Conservation (phyloP, 2,888 invertebrate species). For the Pycnomerus fuliginosus region DNA sequence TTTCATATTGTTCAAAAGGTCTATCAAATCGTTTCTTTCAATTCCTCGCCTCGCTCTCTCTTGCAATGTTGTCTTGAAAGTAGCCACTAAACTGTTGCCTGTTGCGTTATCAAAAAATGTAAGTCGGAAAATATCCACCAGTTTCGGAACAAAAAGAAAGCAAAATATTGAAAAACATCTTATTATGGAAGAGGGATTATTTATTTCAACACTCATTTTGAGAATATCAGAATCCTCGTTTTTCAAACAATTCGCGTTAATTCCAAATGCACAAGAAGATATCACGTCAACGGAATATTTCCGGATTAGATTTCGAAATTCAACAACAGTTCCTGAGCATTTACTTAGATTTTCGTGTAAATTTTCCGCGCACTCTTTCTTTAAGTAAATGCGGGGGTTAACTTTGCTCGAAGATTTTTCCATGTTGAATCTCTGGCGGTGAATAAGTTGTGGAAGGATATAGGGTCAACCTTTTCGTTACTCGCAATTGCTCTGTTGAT, state of each 20-base stretch:
- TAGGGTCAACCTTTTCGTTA: conserved; percentile 49
- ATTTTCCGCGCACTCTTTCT: conserved; percentile 48
- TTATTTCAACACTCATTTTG: conserved; percentile 38
- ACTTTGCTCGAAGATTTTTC: conserved; percentile 55
- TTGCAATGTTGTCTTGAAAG: conserved; percentile 38
- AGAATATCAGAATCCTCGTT: conserved; percentile 43
- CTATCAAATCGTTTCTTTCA: conserved; percentile 57
- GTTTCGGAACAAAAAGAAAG: conserved; percentile 30
- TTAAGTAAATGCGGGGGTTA: conserved; percentile 57
- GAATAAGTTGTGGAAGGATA: conserved; percentile 49
- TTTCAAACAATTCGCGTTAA: conserved; percentile 44
- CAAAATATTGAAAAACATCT: conserved; percentile 28
- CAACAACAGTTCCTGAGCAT: conserved; percentile 6
- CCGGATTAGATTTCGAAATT: conserved; percentile 12
- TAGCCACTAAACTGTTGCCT: conserved; percentile 35
- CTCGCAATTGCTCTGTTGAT: conserved; percentile 51
- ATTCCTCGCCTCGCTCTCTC: conserved; percentile 28
- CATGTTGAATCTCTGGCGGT: conserved; percentile 54
- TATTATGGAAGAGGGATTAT: conserved; percentile 32
- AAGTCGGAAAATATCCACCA: conserved; percentile 34
- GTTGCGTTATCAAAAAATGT: conserved; percentile 36
- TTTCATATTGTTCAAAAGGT: conserved; percentile 58
- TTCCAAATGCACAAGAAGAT: conserved; percentile 49
- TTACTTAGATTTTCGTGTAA: conserved; percentile 33
- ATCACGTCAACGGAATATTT: conserved; percentile 43